These are phyloP conservation scores for Tympanuchus pallidicinctus DNA, from an alignment of 2,113 vertebrate genomes.

Conservation along the genomic window DNA sequence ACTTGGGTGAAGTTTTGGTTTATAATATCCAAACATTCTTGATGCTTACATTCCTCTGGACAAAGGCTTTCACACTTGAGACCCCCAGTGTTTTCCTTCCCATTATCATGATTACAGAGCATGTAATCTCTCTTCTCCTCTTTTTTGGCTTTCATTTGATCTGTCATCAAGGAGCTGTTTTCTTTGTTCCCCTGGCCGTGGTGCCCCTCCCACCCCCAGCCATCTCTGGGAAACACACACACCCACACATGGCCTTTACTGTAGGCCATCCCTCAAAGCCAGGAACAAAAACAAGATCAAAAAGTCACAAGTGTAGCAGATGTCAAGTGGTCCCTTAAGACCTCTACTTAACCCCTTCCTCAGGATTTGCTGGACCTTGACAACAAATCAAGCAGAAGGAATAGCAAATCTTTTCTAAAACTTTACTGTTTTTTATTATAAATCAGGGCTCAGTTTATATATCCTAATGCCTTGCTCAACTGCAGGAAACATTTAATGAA, in stretches of 20 bases:
- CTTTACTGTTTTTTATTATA: conserved; percentile 48
- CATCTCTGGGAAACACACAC: conserved; percentile 6
- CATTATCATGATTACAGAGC: conserved; percentile 71
- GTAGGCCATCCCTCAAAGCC: conserved; percentile 65
- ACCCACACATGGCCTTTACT: conserved; percentile 67
- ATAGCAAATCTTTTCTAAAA: conserved; percentile 59
- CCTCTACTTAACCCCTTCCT: conserved; percentile 80
- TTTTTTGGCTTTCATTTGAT: conserved; percentile 77
- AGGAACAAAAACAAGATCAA: conserved; percentile 77
- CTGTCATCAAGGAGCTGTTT: conserved; percentile 80
- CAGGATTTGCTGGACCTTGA: conserved; percentile 69
- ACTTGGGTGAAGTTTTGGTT: neutral
- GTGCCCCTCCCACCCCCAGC: neutral
- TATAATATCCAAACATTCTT: conserved; percentile 41
- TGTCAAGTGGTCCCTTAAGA: conserved; percentile 85
- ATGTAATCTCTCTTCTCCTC: conserved; percentile 72
- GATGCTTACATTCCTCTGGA: conserved; percentile 9
- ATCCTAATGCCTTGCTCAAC: neutral
- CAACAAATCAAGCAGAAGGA: conserved; percentile 70
- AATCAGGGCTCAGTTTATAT: conserved; percentile 49
- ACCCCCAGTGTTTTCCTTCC: conserved; percentile 72
- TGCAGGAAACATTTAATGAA: conserved; percentile 56
- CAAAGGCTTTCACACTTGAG: conserved; percentile 63
- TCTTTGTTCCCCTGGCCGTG: conserved; percentile 35
- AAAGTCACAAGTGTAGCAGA: conserved; percentile 80